A percentile compares a stretch with the other conserved stretches of the same genome.
Evolutionary conservation across 2,888 invertebrate species (phyloP).

Genomic region (Lithodes maja): DNA sequence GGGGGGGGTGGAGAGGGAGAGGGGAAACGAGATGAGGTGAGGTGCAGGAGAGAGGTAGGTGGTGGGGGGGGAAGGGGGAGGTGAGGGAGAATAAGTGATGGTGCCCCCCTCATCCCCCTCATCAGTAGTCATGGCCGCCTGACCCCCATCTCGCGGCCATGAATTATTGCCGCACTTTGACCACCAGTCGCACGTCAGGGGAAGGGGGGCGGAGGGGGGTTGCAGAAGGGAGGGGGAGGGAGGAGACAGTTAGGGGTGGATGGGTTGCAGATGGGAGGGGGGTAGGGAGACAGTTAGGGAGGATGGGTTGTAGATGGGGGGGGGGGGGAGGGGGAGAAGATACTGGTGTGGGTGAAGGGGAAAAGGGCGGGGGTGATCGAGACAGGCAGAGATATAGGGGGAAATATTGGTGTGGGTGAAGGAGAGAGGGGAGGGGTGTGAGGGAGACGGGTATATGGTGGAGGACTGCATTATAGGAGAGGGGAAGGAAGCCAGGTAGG

Average conservation of each 20-base stretch:
- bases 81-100: constrained; percentile 45
- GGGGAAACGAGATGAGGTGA: constrained; percentile 12
- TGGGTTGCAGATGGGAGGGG: neutral
- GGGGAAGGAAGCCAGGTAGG: too few relatives aligned
- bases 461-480: neutral
- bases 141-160: constrained; percentile 42
- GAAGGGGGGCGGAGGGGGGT: neutral
- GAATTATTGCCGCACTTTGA: constrained; percentile 53
- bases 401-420: neutral
- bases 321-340: neutral
- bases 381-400: neutral
- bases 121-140: constrained; percentile 53
- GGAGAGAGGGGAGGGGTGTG: neutral
- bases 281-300: neutral
- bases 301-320: constrained; percentile 13
- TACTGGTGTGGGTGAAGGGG: neutral
- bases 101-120: constrained; percentile 13
- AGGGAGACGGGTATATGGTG: neutral
- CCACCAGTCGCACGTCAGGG: constrained; percentile 2
- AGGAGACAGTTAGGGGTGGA: neutral
- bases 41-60: neutral
- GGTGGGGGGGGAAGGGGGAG: neutral
- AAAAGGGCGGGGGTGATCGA: neutral
- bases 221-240: neutral
- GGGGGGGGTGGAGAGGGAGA: constrained; percentile 1